These are phyloP conservation scores for Apostichopus californicus DNA, from an alignment of 35 echinoderm and acorn worm genomes.

Conservation along the genomic window DNA sequence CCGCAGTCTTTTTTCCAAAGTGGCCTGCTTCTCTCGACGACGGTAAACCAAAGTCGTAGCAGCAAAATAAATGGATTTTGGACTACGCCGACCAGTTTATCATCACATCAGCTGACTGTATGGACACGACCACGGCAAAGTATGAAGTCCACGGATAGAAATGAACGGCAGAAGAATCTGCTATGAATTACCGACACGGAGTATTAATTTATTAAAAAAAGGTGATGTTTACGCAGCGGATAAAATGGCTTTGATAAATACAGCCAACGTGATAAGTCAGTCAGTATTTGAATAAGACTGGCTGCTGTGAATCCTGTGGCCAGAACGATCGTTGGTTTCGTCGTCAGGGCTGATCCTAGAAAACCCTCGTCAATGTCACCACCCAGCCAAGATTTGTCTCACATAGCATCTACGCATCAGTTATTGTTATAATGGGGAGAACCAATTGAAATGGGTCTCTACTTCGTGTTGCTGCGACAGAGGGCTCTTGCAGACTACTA, in stretches of 20 bases:
- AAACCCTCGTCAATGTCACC: too few relatives aligned
- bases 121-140: background rate
- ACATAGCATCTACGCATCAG: too few relatives aligned
- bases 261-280: background rate
- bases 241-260: background rate
- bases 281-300: background rate
- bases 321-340: too few relatives aligned
- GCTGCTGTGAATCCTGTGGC: too few relatives aligned
- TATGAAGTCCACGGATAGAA: background rate
- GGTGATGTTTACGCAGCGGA: background rate
- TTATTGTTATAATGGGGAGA: too few relatives aligned
- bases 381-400: too few relatives aligned
- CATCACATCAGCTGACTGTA: background rate
- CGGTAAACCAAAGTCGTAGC: background rate
- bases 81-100: background rate
- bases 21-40: too few relatives aligned
- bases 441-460: background rate
- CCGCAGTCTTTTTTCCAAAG: too few relatives aligned
- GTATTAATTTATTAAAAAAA: background rate
- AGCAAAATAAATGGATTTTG: background rate
- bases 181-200: background rate
- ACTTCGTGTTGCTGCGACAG: too few relatives aligned
- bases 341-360: too few relatives aligned
- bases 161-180: background rate
- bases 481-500: background rate